These are phyloP conservation scores for Oreochromis aureus DNA, from an alignment of 2,113 vertebrate species.

Conservation along the genomic window DNA sequence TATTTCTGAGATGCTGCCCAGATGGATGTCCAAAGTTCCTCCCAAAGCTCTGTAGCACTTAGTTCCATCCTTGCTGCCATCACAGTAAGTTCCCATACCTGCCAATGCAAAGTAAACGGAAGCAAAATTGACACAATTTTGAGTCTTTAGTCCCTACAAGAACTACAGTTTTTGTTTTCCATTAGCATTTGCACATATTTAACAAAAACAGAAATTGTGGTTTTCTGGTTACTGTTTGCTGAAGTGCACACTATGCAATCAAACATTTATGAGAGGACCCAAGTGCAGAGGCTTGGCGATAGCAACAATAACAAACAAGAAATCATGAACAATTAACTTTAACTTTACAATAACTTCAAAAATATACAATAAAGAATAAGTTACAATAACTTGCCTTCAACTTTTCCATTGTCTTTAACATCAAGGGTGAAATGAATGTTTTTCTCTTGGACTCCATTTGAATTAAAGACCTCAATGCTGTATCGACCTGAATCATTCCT, in stretches of 20 bases:
- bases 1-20: not conserved
- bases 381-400: not conserved
- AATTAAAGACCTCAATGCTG: accelerated
- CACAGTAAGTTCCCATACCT: constrained; percentile 30
- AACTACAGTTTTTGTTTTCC: not conserved
- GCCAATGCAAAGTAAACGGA: not conserved
- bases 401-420: constrained; percentile 45
- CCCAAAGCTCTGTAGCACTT: not conserved
- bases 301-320: not conserved
- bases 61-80: not conserved
- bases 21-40: not conserved
- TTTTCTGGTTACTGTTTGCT: not conserved
- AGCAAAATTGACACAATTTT: not conserved
- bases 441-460: not conserved
- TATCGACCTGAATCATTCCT: constrained; percentile 41
- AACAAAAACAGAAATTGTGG: not conserved
- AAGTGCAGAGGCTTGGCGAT: not conserved
- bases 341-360: not conserved
- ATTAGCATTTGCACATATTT: not conserved
- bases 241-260: not conserved
- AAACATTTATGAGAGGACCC: not conserved
- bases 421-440: not conserved
- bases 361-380: not conserved
- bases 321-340: not conserved
- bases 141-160: not conserved